Conservation (phyloP, 2,113 vertebrate species). For the Hucho hucho region DNA sequence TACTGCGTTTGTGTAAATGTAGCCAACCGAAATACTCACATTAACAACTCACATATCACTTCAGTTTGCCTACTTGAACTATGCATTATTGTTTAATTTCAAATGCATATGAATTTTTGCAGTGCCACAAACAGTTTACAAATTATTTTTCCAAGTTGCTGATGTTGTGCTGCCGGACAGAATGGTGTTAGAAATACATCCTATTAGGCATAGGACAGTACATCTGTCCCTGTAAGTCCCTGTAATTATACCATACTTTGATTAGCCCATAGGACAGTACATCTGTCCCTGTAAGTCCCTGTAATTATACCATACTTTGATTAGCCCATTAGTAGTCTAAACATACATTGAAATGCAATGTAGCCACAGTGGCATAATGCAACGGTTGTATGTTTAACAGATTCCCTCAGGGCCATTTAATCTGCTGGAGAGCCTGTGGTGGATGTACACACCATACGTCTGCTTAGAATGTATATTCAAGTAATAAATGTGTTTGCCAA, state of each 20-base stretch:
- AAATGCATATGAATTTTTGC: constrained; percentile 7
- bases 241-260: constrained; percentile 9
- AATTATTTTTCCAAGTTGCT: constrained; percentile 23
- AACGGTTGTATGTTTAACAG: constrained; percentile 30
- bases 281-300: constrained; percentile 6
- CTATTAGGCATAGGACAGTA: constrained; percentile 9
- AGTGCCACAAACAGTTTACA: constrained; percentile 38
- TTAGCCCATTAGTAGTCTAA: background rate
- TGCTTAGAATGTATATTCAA: constrained; percentile 30
- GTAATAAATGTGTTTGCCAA: constrained; percentile 59
- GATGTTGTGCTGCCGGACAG: constrained; percentile 33
- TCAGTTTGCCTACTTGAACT: constrained; percentile 17
- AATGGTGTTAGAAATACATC: constrained; percentile 31
- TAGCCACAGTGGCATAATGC: constrained; percentile 19
- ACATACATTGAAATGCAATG: constrained; percentile 8
- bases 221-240: constrained; percentile 8
- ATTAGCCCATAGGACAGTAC: constrained; percentile 6
- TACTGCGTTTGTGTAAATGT: constrained; percentile 58
- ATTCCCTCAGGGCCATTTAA: constrained; percentile 40
- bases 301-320: constrained; percentile 10
- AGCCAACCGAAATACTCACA: constrained; percentile 27
- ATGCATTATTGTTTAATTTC: constrained; percentile 26
- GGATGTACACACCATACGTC: constrained; percentile 35
- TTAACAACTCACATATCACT: constrained; percentile 2
- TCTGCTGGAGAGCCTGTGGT: constrained; percentile 19